Base-by-base conservation (phyloP, 2,888 invertebrate species). In the Autographa gamma region DNA sequence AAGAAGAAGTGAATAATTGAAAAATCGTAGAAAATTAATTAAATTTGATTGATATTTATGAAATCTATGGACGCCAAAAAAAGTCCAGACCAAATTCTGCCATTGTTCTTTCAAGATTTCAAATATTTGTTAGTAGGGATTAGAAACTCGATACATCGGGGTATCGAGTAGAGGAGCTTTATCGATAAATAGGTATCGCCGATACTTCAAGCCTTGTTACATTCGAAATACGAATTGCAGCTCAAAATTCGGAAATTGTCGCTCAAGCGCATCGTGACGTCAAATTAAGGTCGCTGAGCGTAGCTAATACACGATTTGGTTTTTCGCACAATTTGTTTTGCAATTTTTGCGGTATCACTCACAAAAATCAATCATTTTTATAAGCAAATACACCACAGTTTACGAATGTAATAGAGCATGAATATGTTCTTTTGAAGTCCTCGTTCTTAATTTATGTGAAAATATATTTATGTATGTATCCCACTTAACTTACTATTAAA, bases 221-320 rank as follows among this genome's bases (percentile, higher is more conserved):
- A 48, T n/a, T 48, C 48, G 48, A n/a, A n/a, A 48, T 48, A 48
- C n/a, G 48, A 48, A 48, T 48, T 48, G 48, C 48, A n/a, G n/a
- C n/a, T 48, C 48, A 48, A 48, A 48, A 48, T 48, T 48, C 48
- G 48, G 48, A 48, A 48, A 48, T 48, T 48, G 48, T 4, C 48
- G 48, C 48, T 48, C 48, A n/a, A n/a, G 48, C 48, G 8, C n/a
- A 48, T 48, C 48, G n/a, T 48, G 48, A n/a, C n/a, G 48, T 8
- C n/a, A 48, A 48, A 48, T 48, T 48, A 48, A 48, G 48, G 48
- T 14, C 5, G 48, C n/a, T 48, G 48, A 48, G n/a, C 48, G 48
- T 48, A 48, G 6, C 48, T 48, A 48, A 48, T n/a, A n/a, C 48
- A 48, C 48, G 48, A 48, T 48, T 48, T 48, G n/a, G n/a, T 16